A percentile compares a stretch with the other conserved stretches of the same genome.
Evolutionary conservation across 1,140 invertebrate genomes (phyloP).

Genomic region (Liolophura sinensis): DNA sequence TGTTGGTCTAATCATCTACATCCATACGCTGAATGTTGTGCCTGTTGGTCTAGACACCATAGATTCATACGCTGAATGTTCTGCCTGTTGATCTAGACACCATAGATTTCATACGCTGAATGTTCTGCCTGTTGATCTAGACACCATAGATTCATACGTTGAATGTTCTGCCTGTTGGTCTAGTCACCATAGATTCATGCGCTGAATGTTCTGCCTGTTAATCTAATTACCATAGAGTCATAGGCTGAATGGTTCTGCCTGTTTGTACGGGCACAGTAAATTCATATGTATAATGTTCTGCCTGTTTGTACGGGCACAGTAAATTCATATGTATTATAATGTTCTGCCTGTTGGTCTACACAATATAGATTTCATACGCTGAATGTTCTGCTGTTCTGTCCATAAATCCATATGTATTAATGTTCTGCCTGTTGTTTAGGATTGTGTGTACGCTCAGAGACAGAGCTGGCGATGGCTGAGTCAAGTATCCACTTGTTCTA

Average conservation of each 20-base stretch:
- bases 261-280: no score
- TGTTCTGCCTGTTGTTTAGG: conserved; percentile 14
- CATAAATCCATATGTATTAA: no score
- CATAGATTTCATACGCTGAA: background rate
- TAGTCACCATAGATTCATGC: background rate
- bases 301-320: background rate
- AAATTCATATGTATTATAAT: background rate
- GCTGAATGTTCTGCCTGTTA: background rate
- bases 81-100: background rate
- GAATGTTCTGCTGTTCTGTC: no score
- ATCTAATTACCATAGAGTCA: background rate
- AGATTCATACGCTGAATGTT: background rate
- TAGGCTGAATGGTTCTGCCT: background rate
- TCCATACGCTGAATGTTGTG: background rate
- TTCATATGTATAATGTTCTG: background rate
- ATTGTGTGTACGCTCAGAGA: conserved; percentile 36
- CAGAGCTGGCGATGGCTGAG: conserved; percentile 44
- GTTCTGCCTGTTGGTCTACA: no score
- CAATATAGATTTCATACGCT: no score
- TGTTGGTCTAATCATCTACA: background rate
- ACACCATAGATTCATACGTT: background rate
- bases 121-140: background rate
- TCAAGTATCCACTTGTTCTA: conserved; percentile 37
- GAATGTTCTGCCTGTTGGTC: background rate
- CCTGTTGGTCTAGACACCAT: background rate